These are phyloP conservation scores for Maniola jurtina DNA, from an alignment of 1,140 invertebrate genomes.

Conservation along the genomic window DNA sequence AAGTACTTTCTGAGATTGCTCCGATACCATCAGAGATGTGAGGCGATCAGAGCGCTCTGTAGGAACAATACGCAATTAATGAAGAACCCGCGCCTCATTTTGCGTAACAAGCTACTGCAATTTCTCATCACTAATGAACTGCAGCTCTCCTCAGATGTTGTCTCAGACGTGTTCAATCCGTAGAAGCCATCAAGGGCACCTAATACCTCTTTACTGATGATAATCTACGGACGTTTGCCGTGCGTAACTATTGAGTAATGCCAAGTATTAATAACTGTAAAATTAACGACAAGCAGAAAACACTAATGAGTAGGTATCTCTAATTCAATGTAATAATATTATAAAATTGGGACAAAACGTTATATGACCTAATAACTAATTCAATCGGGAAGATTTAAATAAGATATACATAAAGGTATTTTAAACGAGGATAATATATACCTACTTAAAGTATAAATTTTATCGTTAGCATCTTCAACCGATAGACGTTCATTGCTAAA, in stretches of 20 bases:
- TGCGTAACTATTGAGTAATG: conserved; percentile 14
- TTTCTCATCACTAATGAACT: conserved; percentile 60
- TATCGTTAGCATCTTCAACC: no score
- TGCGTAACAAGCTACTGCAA: conserved; percentile 53
- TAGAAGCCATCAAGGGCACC: conserved; percentile 39
- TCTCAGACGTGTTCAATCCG: conserved; percentile 36
- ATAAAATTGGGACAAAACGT: background rate
- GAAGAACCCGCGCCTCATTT: conserved; percentile 47
- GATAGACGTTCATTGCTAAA: no score
- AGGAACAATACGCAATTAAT: conserved; percentile 66
- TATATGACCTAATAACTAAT: background rate
- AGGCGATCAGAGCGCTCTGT: conserved; percentile 29
- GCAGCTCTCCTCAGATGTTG: conserved; percentile 22
- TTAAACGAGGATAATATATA: no score
- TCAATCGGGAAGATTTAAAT: no score
- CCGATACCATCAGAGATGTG: conserved; percentile 23
- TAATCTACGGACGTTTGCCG: conserved; percentile 34
- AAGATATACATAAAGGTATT: no score
- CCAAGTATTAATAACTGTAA: conserved; percentile 4
- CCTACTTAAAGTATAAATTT: no score
- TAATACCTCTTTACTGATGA: conserved; percentile 31
- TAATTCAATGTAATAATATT: background rate
- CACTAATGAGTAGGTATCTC: background rate
- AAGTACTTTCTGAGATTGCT: conserved; percentile 25
- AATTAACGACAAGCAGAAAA: background rate